These are phyloP conservation scores for Mythimna pallens DNA, from an alignment of 2,888 invertebrate genomes.

Conservation along the genomic window DNA sequence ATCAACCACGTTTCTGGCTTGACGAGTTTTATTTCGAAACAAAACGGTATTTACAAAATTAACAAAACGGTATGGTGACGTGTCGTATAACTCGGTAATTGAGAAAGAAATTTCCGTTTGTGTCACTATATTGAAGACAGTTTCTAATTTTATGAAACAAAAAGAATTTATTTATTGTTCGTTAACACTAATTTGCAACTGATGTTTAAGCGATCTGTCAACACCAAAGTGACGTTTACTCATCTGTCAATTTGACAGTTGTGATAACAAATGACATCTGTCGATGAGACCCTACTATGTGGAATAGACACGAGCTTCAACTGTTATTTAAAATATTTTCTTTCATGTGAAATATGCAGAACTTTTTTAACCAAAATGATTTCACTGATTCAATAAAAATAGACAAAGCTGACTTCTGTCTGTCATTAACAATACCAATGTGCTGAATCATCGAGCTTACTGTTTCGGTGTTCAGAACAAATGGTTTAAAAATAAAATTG, in stretches of 20 bases:
- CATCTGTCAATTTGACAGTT: slow-evolving; percentile 28
- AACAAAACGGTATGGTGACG: slow-evolving; percentile 15
- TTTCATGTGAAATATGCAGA: slow-evolving; percentile 11
- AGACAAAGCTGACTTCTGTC: slow-evolving; percentile 41
- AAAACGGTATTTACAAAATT: slow-evolving; percentile 10
- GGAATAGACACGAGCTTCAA: neutral
- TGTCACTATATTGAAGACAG: slow-evolving; percentile 1
- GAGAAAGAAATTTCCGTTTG: slow-evolving; percentile 34
- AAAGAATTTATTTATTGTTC: neutral
- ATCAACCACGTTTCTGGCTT: slow-evolving; percentile 40
- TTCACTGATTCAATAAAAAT: slow-evolving; percentile 57
- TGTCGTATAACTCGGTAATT: slow-evolving; percentile 37
- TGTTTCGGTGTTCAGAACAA: slow-evolving; percentile 80
- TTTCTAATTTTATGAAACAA: neutral
- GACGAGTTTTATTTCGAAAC: slow-evolving; percentile 52
- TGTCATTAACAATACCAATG: slow-evolving; percentile 71
- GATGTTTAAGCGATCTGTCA: slow-evolving; percentile 6
- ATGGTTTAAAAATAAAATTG: slow-evolving; percentile 78
- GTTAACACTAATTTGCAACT: neutral
- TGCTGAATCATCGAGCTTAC: slow-evolving; percentile 79
- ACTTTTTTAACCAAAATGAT: slow-evolving; percentile 51
- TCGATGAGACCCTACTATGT: neutral
- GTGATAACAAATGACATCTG: slow-evolving; percentile 7
- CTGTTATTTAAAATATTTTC: slow-evolving; percentile 4
- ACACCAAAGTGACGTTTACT: slow-evolving; percentile 4